Base-by-base conservation (phyloP, 1,140 invertebrate species). In the Philaenus spumarius region DNA sequence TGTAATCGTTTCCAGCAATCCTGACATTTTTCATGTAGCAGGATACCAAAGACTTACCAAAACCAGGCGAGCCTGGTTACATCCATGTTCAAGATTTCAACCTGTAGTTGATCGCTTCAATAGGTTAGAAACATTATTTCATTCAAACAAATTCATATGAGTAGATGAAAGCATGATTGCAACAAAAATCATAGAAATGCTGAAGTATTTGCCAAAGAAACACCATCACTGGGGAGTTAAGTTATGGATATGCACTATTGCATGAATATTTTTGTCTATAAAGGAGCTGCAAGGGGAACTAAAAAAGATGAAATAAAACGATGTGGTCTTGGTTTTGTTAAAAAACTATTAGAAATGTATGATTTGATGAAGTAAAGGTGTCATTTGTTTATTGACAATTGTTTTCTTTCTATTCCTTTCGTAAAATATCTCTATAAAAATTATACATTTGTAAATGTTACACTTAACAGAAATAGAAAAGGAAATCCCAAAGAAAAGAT, bases 211-310 rank as follows among this genome's bases (percentile, higher is more conserved):
- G 39, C 57, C 57, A 39, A 60, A 59, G 24, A 62, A 60, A 47
- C 58, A 54, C 48, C 61, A 62, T 53, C 43, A 45, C 17, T 60
- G 61, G 58, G 58, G 58, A 46, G 48, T 60, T 15, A 62, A 62
- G 45, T 45, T 62, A 22, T 62, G 57, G 58, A 46, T n/a, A n/a
- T n/a, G n/a, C n/a, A n/a, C n/a, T n/a, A n/a, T n/a, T n/a, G n/a
- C n/a, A n/a, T n/a, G n/a, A 47, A 52, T 34, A 54, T 2, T 62
- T n/a, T 37, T 37, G n/a, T 37, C 35, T 9, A 37, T n/a, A n/a
- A n/a, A n/a, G n/a, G n/a, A n/a, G n/a, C n/a, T n/a, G n/a, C n/a
- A n/a, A n/a, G n/a, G n/a, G 7, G n/a, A 9, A 37, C 7, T 37
- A n/a, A 7, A 37, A 9, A 37, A n/a, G n/a, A 9, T 37, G 7